Percentiles rank a stretch among this genome's conserved stretches.
These are phyloP conservation scores for Palythoa heliodiscus DNA, from an alignment of 92 coral and sea anemone species.

Conservation along the genomic window DNA sequence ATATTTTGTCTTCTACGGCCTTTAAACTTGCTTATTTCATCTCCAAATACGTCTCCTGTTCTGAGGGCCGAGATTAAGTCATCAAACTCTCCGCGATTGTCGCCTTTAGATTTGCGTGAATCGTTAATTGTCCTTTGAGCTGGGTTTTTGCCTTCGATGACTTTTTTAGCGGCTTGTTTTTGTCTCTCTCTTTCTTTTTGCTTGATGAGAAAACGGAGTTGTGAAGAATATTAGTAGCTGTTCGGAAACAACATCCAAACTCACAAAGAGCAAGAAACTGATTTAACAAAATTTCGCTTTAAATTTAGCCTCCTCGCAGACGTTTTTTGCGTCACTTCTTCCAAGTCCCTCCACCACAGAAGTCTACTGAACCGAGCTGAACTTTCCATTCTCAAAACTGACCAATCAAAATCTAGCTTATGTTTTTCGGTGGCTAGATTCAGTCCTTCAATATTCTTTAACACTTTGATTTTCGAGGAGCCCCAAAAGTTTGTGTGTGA, in stretches of 20 bases:
- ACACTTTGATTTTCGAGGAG: too few relatives aligned
- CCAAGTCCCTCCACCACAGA: too few relatives aligned
- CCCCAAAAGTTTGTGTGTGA: too few relatives aligned
- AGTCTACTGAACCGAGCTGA: too few relatives aligned
- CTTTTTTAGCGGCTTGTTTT: slow-evolving; percentile 84
- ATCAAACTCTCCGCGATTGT: slow-evolving; percentile 96
- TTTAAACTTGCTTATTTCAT: slow-evolving; percentile 92
- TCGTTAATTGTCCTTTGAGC: slow-evolving; percentile 45
- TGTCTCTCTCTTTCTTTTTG: slow-evolving; percentile 98
- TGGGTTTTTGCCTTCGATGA: slow-evolving; percentile 64
- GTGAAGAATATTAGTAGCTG: slow-evolving; percentile 1
- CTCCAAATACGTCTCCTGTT: slow-evolving; percentile 99
- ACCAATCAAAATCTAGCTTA: too few relatives aligned
- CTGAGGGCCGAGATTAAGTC: slow-evolving; percentile 97
- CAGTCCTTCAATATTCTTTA: too few relatives aligned
- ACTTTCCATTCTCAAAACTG: too few relatives aligned
- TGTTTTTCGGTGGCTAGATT: too few relatives aligned
- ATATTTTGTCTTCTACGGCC: slow-evolving; percentile 88
- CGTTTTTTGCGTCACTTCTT: too few relatives aligned
- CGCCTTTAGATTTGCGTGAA: slow-evolving; percentile 56
- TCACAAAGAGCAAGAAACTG: background rate
- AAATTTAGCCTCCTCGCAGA: too few relatives aligned
- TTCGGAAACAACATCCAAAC: background rate
- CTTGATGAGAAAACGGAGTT: slow-evolving; percentile 35
- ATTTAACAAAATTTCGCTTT: background rate